Evolutionary conservation across 2,888 invertebrate species (phyloP).

Genomic region (Chrysotoxum bicinctum): DNA sequence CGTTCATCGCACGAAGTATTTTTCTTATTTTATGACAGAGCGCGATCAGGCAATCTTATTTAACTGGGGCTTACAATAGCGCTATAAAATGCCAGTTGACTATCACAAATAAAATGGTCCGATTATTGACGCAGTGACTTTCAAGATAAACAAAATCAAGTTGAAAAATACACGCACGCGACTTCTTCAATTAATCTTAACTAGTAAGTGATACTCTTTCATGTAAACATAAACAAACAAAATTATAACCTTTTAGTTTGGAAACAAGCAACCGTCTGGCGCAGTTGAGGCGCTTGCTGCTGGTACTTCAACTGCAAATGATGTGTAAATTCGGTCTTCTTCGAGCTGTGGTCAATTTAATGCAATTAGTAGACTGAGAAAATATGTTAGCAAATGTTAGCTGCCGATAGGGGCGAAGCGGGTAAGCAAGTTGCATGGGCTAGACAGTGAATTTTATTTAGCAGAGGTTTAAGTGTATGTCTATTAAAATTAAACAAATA

Average conservation of each 20-base stretch:
- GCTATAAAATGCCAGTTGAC: not conserved
- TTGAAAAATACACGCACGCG: conserved; percentile 26
- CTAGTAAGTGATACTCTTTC: conserved; percentile 18
- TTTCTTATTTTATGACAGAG: not conserved
- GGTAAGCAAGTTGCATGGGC: not conserved
- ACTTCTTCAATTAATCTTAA: conserved; percentile 52
- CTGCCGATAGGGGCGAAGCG: not conserved
- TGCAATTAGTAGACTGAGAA: conserved; percentile 66
- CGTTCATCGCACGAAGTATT: conserved; percentile 26
- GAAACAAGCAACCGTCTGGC: not conserved
- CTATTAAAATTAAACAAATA: too few species aligned
- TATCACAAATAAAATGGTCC: conserved; percentile 40
- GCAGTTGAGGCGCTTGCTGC: not conserved
- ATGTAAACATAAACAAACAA: conserved; percentile 28
- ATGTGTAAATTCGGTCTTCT: conserved; percentile 18
- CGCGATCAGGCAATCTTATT: conserved; percentile 36
- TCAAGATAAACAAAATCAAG: conserved; percentile 18
- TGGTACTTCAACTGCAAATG: conserved; percentile 13
- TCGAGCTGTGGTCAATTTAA: conserved; percentile 49
- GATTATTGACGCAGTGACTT: conserved; percentile 22
- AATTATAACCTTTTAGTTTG: conserved; percentile 5
- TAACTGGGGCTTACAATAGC: conserved; percentile 6
- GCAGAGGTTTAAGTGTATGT: too few species aligned
- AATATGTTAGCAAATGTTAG: conserved; percentile 52
- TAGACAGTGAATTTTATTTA: too few species aligned